Evolutionary conservation across 1,140 invertebrate genomes (phyloP), one percentile per base, ranked within the genome.

Genomic region (Drosophila littoralis): DNA sequence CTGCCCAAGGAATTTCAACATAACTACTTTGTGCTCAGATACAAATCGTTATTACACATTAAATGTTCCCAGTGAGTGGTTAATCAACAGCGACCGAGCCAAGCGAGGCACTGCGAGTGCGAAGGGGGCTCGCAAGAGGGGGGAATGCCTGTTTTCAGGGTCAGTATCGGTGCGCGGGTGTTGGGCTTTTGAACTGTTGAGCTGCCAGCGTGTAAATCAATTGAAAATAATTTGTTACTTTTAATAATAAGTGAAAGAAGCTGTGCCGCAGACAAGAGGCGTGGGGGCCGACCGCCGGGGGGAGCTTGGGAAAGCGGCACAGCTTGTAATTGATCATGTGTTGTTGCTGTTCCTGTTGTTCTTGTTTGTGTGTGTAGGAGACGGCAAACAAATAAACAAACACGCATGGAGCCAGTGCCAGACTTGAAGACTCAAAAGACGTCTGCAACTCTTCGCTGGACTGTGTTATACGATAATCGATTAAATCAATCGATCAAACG

Each of bases 1-100:
- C 78, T 65, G 69, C 35, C 50, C 80, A 77, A 81, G 85, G 84
- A 90, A 89, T 89, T 89, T 89, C 84, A 89, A 89, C 84, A 90
- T 89, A 89, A 89, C 85, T 89, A 89, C 84, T 89, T 90, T 89
- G 84, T 89, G 81, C 81, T 63, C 84, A 82, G 81, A 90, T 91
- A 91, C 90, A 91, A 91, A 91, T 91, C 90, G 90, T 91, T 91
- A 91, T 91, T 91, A 91, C 90, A 91, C 90, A 91, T 91, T 91
- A 91, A 91, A 91, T 91, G 90, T 91, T 91, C 90, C 80, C 90
- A 91, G 90, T 86, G 82, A 91, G 90, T 90, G 90, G 90, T 91
- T 91, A 91, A 91, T 91, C 90, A 91, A 91, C 91, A 89, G 82
- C 42, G 55, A 54, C n/a, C 32, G 22, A 28, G 22, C 22, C 22